Conservation (phyloP, 1,140 invertebrate species). For the Drosophila eugracilis region DNA sequence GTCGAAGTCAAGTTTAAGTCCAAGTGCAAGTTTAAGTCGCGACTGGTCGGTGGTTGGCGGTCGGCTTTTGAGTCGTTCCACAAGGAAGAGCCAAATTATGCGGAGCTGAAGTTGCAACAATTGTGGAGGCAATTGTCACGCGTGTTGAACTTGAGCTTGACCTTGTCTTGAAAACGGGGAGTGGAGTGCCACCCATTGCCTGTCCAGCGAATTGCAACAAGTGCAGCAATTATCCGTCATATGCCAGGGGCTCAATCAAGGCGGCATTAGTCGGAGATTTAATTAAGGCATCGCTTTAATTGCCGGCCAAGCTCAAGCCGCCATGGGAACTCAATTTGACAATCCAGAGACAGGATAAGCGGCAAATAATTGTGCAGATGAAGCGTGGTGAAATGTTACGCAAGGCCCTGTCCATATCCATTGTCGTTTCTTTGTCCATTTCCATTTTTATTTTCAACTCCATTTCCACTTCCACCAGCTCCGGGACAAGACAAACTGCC, state of each 20-base stretch:
- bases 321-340: slow-evolving; percentile 27
- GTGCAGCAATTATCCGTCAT: slow-evolving; percentile 49
- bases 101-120: slow-evolving; percentile 28
- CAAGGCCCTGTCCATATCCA: slow-evolving; percentile 48
- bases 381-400: slow-evolving; percentile 73
- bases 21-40: slow-evolving; percentile 24
- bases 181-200: slow-evolving; percentile 26
- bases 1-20: slow-evolving; percentile 19
- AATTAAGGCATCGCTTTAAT: slow-evolving; percentile 64
- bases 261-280: slow-evolving; percentile 39
- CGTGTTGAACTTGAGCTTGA: slow-evolving; percentile 81
- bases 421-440: neutral
- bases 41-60: slow-evolving; percentile 3
- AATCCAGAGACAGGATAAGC: slow-evolving; percentile 41
- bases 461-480: slow-evolving; percentile 26
- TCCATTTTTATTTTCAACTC: slow-evolving; percentile 12
- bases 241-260: slow-evolving; percentile 46
- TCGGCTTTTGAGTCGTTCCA: slow-evolving; percentile 35
- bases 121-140: slow-evolving; percentile 46
- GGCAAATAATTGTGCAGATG: slow-evolving; percentile 61
- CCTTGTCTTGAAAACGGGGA: slow-evolving; percentile 57
- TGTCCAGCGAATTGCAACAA: slow-evolving; percentile 16
- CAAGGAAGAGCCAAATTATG: slow-evolving; percentile 72
- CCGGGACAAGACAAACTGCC: slow-evolving; percentile 30
- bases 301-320: slow-evolving; percentile 34